Evolutionary conservation across 1,140 invertebrate species (phyloP).

Genomic region (Conus betulinus): DNA sequence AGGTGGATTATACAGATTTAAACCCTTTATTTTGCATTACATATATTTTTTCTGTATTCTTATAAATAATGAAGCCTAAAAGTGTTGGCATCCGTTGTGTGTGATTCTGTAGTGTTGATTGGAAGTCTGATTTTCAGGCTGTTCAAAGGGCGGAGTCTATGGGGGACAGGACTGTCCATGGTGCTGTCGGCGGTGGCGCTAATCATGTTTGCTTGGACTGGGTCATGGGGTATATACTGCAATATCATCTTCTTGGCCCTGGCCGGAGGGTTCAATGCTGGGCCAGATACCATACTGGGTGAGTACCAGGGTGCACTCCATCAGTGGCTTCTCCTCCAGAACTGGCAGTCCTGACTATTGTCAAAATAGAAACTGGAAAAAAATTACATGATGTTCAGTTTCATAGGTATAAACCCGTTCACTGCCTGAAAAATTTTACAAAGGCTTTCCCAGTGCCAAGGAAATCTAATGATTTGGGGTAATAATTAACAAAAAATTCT

Average conservation of each 20-base stretch:
- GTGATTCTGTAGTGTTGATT: neutral
- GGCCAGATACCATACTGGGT: conserved; percentile 77
- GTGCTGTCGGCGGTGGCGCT: conserved; percentile 73
- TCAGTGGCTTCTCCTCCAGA: no score
- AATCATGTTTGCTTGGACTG: conserved; percentile 75
- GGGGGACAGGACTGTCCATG: conserved; percentile 75
- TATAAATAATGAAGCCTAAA: neutral
- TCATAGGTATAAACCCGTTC: no score
- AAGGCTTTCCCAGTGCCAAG: no score
- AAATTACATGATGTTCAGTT: no score
- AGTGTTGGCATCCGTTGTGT: neutral
- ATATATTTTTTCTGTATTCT: neutral
- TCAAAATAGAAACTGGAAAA: no score
- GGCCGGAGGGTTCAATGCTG: conserved; percentile 78
- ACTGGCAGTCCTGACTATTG: no score
- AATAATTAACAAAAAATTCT: no score
- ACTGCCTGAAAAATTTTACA: no score
- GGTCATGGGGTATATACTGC: conserved; percentile 73
- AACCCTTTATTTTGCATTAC: neutral
- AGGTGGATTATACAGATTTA: no score
- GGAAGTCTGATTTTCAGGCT: conserved; percentile 56
- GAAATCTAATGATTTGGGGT: no score
- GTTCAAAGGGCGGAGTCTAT: conserved; percentile 73
- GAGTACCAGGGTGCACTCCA: conserved; percentile 21
- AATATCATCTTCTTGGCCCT: conserved; percentile 76